phyloP scores from a whole-genome alignment of 2,113 vertebrate species.

The Glaucidium brasilianum region DNA sequence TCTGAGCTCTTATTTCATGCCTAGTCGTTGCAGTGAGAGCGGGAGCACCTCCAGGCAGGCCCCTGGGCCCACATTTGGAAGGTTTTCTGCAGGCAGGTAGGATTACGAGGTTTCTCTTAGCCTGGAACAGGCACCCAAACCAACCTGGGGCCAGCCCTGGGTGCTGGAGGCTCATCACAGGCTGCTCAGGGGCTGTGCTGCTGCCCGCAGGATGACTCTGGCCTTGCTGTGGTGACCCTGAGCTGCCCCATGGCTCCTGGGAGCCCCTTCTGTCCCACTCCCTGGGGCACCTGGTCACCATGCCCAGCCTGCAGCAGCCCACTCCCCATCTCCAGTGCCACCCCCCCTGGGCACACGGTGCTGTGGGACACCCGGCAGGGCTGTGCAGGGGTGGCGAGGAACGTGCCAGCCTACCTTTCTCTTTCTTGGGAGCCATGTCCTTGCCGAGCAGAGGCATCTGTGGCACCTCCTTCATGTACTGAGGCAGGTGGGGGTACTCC shows the following conservation, averaged over 20 bases:
- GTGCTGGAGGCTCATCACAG: not conserved
- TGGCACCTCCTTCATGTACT: slow-evolving; percentile 91
- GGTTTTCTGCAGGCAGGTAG: not conserved
- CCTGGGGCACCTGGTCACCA: not conserved
- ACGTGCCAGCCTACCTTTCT: slow-evolving; percentile 82
- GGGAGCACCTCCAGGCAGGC: not conserved
- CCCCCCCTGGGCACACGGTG: rapidly evolving
- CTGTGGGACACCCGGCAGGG: not conserved
- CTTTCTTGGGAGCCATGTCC: slow-evolving; percentile 83
- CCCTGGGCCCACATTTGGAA: not conserved
- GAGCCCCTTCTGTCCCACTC: not conserved
- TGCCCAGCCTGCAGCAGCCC: not conserved
- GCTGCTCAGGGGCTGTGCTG: not conserved
- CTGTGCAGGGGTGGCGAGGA: rapidly evolving
- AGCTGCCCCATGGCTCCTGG: not conserved
- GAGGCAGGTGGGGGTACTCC: slow-evolving; percentile 85
- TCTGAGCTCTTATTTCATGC: not conserved
- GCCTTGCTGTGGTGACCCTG: not conserved
- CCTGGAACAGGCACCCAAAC: not conserved
- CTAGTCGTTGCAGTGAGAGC: not conserved
- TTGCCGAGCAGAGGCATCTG: slow-evolving; percentile 89
- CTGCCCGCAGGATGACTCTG: not conserved
- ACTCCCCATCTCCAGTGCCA: not conserved
- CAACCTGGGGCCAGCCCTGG: not conserved
- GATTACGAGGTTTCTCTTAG: not conserved